Conservation (phyloP, 2,113 vertebrate genomes). For the Zapus hudsonius region DNA sequence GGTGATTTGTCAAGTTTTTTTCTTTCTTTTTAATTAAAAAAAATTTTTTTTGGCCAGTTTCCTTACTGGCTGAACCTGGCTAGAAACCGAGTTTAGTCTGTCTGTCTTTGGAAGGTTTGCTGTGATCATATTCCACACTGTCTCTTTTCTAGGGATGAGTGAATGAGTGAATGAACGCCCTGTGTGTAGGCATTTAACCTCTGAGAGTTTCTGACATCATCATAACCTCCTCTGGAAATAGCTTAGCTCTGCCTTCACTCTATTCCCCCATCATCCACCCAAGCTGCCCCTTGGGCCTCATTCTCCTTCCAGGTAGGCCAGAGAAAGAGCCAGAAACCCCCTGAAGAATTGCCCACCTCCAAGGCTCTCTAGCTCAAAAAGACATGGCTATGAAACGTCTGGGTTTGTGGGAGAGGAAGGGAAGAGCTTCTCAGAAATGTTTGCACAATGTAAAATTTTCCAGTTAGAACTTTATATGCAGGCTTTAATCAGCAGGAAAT, state of each 20-base stretch:
- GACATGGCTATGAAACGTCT: neutral
- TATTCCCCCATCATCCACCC: too few relatives aligned
- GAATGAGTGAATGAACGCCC: neutral
- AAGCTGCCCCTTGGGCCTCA: neutral
- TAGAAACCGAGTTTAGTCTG: neutral
- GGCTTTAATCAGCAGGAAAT: conserved; percentile 14
- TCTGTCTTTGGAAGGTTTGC: neutral
- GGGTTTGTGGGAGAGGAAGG: conserved; percentile 26
- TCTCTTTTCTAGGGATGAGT: neutral
- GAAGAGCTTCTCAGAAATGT: neutral
- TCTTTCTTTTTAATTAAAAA: too few relatives aligned
- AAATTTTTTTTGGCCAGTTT: neutral
- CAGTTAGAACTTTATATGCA: neutral
- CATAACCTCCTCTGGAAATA: neutral
- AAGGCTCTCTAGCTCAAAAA: neutral
- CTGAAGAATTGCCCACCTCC: neutral
- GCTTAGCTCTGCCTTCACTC: neutral
- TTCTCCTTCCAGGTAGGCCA: neutral
- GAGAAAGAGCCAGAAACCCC: neutral
- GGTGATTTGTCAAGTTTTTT: neutral
- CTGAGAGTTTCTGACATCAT: neutral
- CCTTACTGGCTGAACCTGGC: neutral
- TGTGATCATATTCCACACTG: neutral
- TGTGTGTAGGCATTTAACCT: neutral
- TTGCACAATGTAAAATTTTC: conserved; percentile 7